Evolutionary conservation across 1,140 invertebrate genomes (phyloP).

Genomic region (Caenorhabditis inopinata): DNA sequence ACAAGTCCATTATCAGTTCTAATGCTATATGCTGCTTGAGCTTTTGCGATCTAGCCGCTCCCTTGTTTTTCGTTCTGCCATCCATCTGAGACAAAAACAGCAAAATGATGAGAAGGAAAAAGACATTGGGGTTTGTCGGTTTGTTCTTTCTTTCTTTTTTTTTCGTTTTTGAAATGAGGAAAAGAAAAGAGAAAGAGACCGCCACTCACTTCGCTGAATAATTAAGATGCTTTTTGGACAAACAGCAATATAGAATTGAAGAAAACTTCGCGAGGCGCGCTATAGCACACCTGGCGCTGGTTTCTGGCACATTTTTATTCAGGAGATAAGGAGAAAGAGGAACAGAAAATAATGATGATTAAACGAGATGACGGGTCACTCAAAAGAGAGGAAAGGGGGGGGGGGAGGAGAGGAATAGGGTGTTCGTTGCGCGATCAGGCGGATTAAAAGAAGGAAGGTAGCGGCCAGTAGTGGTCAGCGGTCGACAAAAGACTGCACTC

Average conservation of each 20-base stretch:
- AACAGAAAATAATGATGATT: neutral
- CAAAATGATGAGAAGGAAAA: neutral
- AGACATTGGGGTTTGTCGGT: neutral
- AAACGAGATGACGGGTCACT: neutral
- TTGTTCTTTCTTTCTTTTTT: too few relatives aligned
- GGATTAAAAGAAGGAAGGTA: neutral
- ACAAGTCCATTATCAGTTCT: too few relatives aligned
- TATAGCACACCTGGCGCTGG: neutral
- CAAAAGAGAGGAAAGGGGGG: neutral
- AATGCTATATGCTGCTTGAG: too few relatives aligned
- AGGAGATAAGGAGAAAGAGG: neutral
- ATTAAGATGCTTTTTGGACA: neutral
- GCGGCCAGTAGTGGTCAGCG: neutral
- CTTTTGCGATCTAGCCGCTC: too few relatives aligned
- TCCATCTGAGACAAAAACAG: neutral
- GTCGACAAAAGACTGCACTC: neutral
- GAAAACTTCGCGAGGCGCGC: neutral
- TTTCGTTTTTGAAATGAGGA: slow-evolving; percentile 18
- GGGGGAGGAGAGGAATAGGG: neutral
- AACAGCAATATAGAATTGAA: neutral
- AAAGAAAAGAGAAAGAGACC: neutral
- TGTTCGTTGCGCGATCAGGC: slow-evolving; percentile 27
- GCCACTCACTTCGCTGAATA: neutral
- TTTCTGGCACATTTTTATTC: slow-evolving; percentile 2
- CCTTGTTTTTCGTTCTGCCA: too few relatives aligned